phyloP scores from a whole-genome alignment of 1,140 invertebrate species.

The Leptonema lineaticorne region DNA sequence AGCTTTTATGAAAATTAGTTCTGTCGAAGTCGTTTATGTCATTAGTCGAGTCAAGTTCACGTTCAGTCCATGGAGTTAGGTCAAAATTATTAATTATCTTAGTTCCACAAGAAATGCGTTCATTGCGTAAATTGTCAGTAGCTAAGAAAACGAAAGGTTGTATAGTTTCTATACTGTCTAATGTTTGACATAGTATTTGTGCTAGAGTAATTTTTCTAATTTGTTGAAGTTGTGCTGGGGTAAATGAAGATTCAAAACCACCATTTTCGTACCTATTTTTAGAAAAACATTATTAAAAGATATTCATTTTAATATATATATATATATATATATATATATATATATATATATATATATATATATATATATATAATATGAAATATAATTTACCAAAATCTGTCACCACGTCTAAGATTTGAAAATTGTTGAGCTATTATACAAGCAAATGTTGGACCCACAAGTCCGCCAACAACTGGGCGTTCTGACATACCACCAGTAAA shows the following conservation, averaged over 20 bases:
- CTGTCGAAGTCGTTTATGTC: slow-evolving; percentile 46
- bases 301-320: not conserved
- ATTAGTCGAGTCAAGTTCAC: slow-evolving; percentile 40
- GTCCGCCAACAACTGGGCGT: slow-evolving; percentile 72
- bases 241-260: slow-evolving; percentile 72
- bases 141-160: slow-evolving; percentile 76
- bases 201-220: slow-evolving; percentile 79
- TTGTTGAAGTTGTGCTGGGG: slow-evolving; percentile 80
- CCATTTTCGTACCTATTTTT: slow-evolving; percentile 72
- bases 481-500: slow-evolving; percentile 88
- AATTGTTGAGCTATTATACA: slow-evolving; percentile 96
- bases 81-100: slow-evolving; percentile 72
- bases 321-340: no score
- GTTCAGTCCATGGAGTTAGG: slow-evolving; percentile 62
- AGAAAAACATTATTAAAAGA: slow-evolving; percentile 33
- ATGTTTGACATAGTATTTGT: slow-evolving; percentile 82
- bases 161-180: slow-evolving; percentile 69
- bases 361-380: not conserved
- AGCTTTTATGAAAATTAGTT: slow-evolving; percentile 31
- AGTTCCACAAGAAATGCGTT: slow-evolving; percentile 68
- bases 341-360: not conserved
- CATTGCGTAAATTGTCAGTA: slow-evolving; percentile 62
- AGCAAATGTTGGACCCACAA: slow-evolving; percentile 93
- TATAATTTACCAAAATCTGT: slow-evolving; percentile 80
- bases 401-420: slow-evolving; percentile 80